These are phyloP conservation scores for Sisor rabdophorus DNA, from an alignment of 2,113 vertebrate species.

Conservation along the genomic window DNA sequence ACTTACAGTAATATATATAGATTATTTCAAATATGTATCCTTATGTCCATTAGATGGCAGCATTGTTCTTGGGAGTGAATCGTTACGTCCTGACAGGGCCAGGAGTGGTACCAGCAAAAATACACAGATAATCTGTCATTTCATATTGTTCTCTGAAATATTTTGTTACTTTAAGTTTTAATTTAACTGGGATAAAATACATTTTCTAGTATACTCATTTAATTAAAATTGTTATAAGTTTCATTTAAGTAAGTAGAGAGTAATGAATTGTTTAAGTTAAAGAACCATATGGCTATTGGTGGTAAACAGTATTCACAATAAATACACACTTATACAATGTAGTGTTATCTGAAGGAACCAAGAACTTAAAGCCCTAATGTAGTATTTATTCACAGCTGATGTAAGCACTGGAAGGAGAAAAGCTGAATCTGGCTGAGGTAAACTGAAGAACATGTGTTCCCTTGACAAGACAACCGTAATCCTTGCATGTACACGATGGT, in stretches of 20 bases:
- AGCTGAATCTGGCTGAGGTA: background rate
- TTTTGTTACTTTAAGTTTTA: background rate
- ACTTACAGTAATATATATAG: background rate
- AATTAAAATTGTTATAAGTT: background rate
- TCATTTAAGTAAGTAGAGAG: background rate
- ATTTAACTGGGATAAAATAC: background rate
- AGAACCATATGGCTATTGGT: conserved; percentile 29
- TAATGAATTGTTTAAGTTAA: background rate
- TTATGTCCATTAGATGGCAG: conserved; percentile 43
- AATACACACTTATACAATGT: background rate
- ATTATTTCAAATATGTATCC: background rate
- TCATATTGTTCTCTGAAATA: background rate
- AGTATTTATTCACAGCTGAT: conserved; percentile 11
- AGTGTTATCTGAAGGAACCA: conserved; percentile 8
- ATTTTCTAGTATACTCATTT: background rate
- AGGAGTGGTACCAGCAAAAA: background rate
- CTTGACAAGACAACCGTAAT: conserved; percentile 1
- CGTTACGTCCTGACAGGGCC: background rate
- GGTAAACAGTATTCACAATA: conserved; percentile 35
- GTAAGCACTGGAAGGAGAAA: conserved; percentile 13
- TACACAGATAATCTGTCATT: background rate
- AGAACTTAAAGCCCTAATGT: conserved; percentile 16
- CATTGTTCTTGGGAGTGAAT: conserved; percentile 20
- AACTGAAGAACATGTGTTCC: conserved; percentile 16
- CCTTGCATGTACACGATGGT: conserved; percentile 11